These are phyloP conservation scores for Clarias gariepinus DNA, from an alignment of 2,113 vertebrate species.

Conservation along the genomic window DNA sequence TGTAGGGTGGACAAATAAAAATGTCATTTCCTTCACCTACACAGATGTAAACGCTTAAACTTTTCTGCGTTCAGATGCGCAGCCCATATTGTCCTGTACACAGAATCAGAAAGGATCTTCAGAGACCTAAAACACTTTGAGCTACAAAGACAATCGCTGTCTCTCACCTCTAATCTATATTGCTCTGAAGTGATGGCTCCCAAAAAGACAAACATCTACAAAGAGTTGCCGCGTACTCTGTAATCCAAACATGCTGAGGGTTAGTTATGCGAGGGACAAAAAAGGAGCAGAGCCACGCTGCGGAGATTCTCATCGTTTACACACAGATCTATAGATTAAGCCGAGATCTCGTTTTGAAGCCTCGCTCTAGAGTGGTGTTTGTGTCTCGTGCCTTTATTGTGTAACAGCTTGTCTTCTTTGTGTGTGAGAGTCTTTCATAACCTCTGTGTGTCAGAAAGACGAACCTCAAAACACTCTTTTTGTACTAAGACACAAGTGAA, in stretches of 20 bases:
- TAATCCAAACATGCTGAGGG: slow-evolving; percentile 40
- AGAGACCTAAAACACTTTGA: slow-evolving; percentile 13
- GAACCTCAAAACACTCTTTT: background rate
- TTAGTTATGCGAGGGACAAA: slow-evolving; percentile 9
- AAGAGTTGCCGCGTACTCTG: background rate
- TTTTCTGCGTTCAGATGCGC: background rate
- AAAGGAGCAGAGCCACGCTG: slow-evolving; percentile 4
- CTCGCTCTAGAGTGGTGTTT: background rate
- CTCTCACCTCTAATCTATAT: slow-evolving; percentile 35
- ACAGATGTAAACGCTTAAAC: background rate
- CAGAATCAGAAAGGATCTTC: slow-evolving; percentile 1
- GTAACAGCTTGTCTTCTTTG: background rate
- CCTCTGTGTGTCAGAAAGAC: background rate
- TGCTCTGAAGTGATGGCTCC: slow-evolving; percentile 25
- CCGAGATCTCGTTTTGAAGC: slow-evolving; percentile 35
- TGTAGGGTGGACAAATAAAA: background rate
- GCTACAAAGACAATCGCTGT: slow-evolving; percentile 14
- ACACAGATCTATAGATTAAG: slow-evolving; percentile 40
- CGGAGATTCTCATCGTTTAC: slow-evolving; percentile 41
- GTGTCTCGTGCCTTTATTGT: slow-evolving; percentile 15
- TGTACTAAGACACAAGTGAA: background rate
- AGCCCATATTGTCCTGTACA: slow-evolving; percentile 28
- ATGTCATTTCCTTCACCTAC: background rate
- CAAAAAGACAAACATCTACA: slow-evolving; percentile 5
- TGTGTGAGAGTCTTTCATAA: background rate